Evolutionary conservation across 2,888 invertebrate species (phyloP), one percentile per base, ranked within the genome.

Genomic region (Aporophyla nigra): DNA sequence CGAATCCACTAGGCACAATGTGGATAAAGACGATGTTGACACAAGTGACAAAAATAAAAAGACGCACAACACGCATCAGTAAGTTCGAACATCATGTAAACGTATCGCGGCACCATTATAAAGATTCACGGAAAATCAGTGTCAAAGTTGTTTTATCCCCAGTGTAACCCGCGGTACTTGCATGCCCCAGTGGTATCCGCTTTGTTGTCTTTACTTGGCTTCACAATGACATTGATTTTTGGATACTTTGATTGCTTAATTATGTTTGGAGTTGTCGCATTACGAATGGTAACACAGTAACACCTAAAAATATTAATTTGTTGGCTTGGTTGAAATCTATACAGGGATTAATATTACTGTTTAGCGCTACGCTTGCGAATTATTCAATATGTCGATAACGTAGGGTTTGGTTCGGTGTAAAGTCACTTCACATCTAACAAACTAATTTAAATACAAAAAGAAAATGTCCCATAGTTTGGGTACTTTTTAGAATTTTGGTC

Each of bases 21-120:
- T 98, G 82, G 98, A 98, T 85, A 97, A 97, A 90, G 98, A 98
- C 89, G 98, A 98, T 93, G 97, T 97, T 92, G 98, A 98, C 69
- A 97, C 97, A 51, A 97, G 97, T 86, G 98, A 98, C 86, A 98
- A 97, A 96, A 94, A 91, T 93, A 96, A 95, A 95, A 96, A 96
- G 92, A 90, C 91, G 75, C 93, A 94, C 92, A 89, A 87, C 90
- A 92, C 82, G 87, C 90, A 94, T 90, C 95, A 95, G 96, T 96
- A 96, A 96, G 96, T 96, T 82, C 79, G 78, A 86, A 76, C 80
- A 83, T 86, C 81, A 82, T 85, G 86, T 87, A 78, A 84, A 85
- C 79, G 56, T 86, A 73, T 78, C 82, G 82, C 88, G 86, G 76
- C 78, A 83, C 78, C 78, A 78, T 78, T 69, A 62, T 81, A 84